These are phyloP conservation scores for Platorchestia sp. DNA, from an alignment of 1,140 invertebrate species.

Conservation along the genomic window DNA sequence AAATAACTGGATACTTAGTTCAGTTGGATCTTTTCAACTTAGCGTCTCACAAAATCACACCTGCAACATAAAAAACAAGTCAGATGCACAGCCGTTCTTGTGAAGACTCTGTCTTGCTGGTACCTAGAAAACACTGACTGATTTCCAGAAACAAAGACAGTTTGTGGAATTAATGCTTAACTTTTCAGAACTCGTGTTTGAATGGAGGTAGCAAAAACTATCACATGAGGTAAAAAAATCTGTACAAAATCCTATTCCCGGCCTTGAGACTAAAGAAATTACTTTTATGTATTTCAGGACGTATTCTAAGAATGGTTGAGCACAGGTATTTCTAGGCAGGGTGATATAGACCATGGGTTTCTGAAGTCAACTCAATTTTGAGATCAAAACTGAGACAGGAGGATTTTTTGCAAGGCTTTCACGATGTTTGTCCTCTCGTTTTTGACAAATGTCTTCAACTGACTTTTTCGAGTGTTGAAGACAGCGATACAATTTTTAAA, in stretches of 20 bases:
- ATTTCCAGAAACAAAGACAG: slow-evolving; percentile 26
- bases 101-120: background rate
- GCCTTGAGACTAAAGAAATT: background rate
- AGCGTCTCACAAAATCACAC: background rate
- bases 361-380: background rate
- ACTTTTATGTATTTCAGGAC: background rate
- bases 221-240: background rate
- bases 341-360: too few relatives aligned
- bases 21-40: background rate
- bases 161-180: slow-evolving; percentile 40
- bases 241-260: background rate
- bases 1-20: background rate
- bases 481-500: too few relatives aligned
- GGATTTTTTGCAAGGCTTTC: background rate
- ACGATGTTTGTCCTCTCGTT: background rate
- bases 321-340: background rate
- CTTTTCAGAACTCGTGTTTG: slow-evolving; percentile 25
- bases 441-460: too few relatives aligned
- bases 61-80: background rate
- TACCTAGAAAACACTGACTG: background rate
- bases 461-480: too few relatives aligned
- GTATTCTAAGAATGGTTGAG: background rate
- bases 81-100: background rate
- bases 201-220: background rate
- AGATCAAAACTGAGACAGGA: background rate